Evolutionary conservation across 2,797 vertebrate genomes (phyloP).

Genomic region (Taeniopygia guttata): DNA sequence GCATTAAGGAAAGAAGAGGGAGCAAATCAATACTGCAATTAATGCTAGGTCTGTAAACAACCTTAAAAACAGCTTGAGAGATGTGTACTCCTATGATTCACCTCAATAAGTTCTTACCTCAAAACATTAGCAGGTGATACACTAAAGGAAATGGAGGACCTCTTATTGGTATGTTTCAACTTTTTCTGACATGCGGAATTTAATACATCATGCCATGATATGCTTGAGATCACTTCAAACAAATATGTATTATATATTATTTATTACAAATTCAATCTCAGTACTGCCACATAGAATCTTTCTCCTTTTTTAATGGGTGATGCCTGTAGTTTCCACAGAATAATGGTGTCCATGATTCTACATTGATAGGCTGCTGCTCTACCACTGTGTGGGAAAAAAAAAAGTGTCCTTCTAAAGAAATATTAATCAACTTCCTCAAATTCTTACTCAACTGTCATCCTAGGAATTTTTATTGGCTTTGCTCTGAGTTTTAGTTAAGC

Average conservation of each 20-base stretch:
- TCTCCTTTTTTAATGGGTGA: background rate
- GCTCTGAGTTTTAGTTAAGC: background rate
- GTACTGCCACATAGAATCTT: background rate
- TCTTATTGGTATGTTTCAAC: background rate
- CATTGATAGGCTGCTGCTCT: background rate
- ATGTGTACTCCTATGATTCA: background rate
- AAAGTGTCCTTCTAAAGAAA: background rate
- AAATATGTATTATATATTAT: background rate
- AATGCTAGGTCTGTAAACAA: background rate
- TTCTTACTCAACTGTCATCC: background rate
- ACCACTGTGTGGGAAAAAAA: background rate
- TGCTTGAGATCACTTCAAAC: background rate
- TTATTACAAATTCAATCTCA: background rate
- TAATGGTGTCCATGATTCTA: background rate
- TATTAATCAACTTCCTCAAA: background rate
- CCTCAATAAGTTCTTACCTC: background rate
- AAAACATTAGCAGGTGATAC: background rate
- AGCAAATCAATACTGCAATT: background rate
- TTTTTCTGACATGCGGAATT: background rate
- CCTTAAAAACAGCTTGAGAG: background rate
- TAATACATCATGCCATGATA: background rate
- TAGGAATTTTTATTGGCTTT: slow-evolving; percentile 41
- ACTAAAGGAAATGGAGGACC: background rate
- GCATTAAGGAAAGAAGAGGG: background rate
- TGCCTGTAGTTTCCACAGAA: background rate